Evolutionary conservation across 1,140 invertebrate genomes (phyloP), one percentile per base, ranked within the genome.

Genomic region (Papilio polytes): DNA sequence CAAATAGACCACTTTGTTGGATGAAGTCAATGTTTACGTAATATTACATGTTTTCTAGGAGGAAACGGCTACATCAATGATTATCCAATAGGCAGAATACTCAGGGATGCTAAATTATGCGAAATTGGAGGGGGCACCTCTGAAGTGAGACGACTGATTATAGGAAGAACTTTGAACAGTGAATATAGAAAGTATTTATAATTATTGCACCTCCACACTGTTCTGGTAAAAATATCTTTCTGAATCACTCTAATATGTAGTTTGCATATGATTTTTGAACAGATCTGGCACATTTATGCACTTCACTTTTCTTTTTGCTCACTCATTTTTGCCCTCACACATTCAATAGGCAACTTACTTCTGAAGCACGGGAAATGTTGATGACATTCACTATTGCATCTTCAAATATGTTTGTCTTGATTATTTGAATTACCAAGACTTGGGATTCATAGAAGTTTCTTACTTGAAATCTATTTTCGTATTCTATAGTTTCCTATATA

Each of bases 61-160:
- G 99, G 99, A 70, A 99, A 99, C 96, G 99, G 99, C n/a, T 99
- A 98, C 90, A 99, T 99, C 70, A 99, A 99, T 94, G 99, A 99
- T 87, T 99, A 99, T 95, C 97, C 98, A 26, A 98, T 98, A 31
- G 99, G 99, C 56, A 96, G 99, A 89, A 96, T 98, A 70, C 90
- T 99, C 41, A 95, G 99, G 85, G 99, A 99, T 96, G 99, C 99
- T 0, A 99, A 99, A 95, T 92, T 99, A 0, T 99, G 99, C 89
- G 99, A 99, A 96, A 99, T 99, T 86, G 99, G 99, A 53, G 99
- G 98, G 59, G 99, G 99, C 12, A 99, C 99, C 0, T 99, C 97
- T 82, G 99, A 99, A 97, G 96, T 99, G 70, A 96, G 99, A 87
- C 96, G 98, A 92, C 96, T 99, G 90, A 95, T 99, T 0, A 99